Conservation (phyloP, 2,113 vertebrate species). For the Leucopsar rothschildi region DNA sequence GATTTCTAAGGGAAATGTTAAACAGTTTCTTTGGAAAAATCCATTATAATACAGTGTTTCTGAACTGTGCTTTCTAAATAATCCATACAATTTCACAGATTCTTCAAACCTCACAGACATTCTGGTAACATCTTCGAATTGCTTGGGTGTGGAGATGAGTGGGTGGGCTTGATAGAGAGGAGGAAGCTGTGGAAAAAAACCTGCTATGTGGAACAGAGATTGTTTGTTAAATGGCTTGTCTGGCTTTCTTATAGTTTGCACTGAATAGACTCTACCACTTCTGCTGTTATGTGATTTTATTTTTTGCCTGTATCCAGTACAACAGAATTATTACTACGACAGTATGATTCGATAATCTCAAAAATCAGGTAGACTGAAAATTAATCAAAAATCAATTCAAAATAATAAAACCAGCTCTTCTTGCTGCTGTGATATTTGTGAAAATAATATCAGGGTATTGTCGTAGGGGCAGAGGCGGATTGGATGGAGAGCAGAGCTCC, state of each 20-base stretch:
- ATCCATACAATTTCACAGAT: neutral
- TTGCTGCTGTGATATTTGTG: neutral
- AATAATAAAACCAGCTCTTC: neutral
- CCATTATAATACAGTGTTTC: neutral
- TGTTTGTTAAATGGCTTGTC: neutral
- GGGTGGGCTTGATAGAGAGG: neutral
- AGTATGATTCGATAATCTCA: neutral
- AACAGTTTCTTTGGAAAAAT: neutral
- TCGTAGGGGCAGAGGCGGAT: accelerated
- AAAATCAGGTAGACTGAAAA: neutral
- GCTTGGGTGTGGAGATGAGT: neutral
- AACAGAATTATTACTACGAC: neutral
- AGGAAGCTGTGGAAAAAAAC: neutral
- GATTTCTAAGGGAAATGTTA: neutral
- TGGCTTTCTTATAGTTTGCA: neutral
- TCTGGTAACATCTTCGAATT: slow-evolving; percentile 27
- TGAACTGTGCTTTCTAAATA: neutral
- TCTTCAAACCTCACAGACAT: neutral
- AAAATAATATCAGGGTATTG: neutral
- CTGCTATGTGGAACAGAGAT: neutral
- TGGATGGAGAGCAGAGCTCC: neutral
- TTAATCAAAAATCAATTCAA: neutral
- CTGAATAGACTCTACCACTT: neutral
- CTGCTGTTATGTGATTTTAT: neutral
- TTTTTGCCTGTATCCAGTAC: neutral